Evolutionary conservation across 2,797 vertebrate genomes (phyloP).

Genomic region (Capromys pilorides): DNA sequence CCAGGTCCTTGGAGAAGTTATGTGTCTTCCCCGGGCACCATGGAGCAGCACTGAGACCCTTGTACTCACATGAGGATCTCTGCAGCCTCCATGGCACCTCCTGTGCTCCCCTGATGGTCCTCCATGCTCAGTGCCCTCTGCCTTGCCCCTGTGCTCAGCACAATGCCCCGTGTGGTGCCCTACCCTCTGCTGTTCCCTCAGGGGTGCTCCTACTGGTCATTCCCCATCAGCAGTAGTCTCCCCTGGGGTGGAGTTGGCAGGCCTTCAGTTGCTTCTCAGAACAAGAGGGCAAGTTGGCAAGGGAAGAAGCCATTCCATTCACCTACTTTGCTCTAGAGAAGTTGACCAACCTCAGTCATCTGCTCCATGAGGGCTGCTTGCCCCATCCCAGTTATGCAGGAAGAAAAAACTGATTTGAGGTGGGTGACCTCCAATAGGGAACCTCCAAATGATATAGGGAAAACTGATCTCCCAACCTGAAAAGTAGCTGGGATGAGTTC

Average conservation of each 20-base stretch:
- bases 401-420: background rate
- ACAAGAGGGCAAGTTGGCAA: background rate
- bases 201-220: background rate
- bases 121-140: background rate
- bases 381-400: too few relatives aligned
- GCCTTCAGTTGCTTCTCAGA: background rate
- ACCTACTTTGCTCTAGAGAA: background rate
- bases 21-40: too few relatives aligned
- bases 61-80: rapidly evolving
- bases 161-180: rapidly evolving
- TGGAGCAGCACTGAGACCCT: background rate
- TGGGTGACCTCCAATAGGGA: too few relatives aligned
- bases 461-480: too few relatives aligned
- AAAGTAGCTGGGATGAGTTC: too few relatives aligned
- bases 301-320: background rate
- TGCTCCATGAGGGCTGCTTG: background rate
- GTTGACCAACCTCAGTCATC: background rate
- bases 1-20: too few relatives aligned
- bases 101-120: background rate
- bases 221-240: background rate
- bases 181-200: background rate
- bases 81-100: rapidly evolving
- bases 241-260: background rate
- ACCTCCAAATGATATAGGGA: too few relatives aligned
- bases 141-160: background rate